phyloP scores from a whole-genome alignment of 2,113 vertebrate genomes.

The Galemys pyrenaicus region DNA sequence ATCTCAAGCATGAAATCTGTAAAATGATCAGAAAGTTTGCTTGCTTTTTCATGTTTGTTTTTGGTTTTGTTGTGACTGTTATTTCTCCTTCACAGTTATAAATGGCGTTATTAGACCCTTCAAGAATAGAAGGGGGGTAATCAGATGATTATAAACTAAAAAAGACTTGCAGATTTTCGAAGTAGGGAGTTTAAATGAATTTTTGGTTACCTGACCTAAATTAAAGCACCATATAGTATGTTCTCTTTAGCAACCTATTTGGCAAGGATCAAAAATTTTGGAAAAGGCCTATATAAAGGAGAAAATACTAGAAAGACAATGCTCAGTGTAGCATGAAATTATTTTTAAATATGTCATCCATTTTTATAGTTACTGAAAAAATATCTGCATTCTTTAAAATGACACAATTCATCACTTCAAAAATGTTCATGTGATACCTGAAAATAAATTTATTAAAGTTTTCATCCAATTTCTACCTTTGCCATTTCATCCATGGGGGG shows the following conservation, averaged over 20 bases:
- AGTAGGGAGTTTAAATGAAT: neutral
- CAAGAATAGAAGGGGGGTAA: neutral
- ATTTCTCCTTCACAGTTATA: neutral
- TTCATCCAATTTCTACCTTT: neutral
- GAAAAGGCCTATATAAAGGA: neutral
- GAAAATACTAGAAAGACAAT: constrained; percentile 7
- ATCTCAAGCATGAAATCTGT: neutral
- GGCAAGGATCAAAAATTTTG: neutral
- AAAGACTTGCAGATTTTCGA: neutral
- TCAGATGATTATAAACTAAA: neutral
- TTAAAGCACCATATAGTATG: neutral
- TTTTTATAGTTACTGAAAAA: neutral
- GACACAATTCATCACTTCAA: neutral
- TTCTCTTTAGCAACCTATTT: neutral
- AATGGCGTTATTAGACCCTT: neutral
- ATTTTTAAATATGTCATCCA: constrained; percentile 1
- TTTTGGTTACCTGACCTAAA: neutral
- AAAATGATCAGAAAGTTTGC: neutral
- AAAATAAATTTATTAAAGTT: constrained; percentile 6
- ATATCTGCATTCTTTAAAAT: neutral
- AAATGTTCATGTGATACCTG: neutral
- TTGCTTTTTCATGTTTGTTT: neutral
- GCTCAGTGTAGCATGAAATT: neutral
- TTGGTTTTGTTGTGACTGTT: neutral
- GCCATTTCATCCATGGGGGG: neutral